Conservation (phyloP, 2,888 invertebrate species). For the Harpalus rubripes region DNA sequence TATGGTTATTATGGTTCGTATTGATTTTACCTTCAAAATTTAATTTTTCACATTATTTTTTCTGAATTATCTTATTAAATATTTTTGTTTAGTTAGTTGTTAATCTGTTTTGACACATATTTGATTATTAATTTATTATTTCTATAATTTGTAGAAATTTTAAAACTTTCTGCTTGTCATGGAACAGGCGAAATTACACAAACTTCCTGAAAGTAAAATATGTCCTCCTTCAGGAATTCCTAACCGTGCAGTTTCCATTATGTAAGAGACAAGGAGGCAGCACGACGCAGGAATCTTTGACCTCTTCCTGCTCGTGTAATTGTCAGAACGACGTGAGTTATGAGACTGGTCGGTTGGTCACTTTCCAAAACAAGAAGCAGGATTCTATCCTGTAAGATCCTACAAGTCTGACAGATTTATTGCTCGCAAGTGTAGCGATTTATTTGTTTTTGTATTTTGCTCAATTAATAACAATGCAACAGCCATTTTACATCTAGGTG, state of each 20-base stretch:
- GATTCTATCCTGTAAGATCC: neutral
- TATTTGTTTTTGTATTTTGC: neutral
- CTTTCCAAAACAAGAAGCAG: conserved; percentile 19
- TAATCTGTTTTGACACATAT: too few species aligned
- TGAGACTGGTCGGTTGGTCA: conserved; percentile 26
- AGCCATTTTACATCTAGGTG: neutral
- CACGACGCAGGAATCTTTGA: conserved; percentile 21
- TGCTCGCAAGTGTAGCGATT: neutral
- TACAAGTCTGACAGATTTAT: conserved; percentile 29
- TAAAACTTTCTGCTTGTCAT: neutral
- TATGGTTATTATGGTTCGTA: too few species aligned
- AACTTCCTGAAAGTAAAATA: conserved; percentile 14
- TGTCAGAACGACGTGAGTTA: conserved; percentile 28
- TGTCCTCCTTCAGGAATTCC: conserved; percentile 21
- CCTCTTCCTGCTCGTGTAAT: conserved; percentile 35
- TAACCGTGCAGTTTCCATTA: conserved; percentile 37
- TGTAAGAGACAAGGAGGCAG: conserved; percentile 10
- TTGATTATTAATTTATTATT: too few species aligned
- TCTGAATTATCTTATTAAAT: too few species aligned
- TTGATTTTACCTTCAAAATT: too few species aligned
- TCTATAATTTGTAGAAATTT: neutral
- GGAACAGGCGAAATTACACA: conserved; percentile 2
- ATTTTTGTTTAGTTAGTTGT: too few species aligned
- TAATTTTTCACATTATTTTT: too few species aligned
- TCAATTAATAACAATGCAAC: neutral